Evolutionary conservation across 2,888 invertebrate species (phyloP), one percentile per base, ranked within the genome.

Genomic region (Barypeithes pellucidus): DNA sequence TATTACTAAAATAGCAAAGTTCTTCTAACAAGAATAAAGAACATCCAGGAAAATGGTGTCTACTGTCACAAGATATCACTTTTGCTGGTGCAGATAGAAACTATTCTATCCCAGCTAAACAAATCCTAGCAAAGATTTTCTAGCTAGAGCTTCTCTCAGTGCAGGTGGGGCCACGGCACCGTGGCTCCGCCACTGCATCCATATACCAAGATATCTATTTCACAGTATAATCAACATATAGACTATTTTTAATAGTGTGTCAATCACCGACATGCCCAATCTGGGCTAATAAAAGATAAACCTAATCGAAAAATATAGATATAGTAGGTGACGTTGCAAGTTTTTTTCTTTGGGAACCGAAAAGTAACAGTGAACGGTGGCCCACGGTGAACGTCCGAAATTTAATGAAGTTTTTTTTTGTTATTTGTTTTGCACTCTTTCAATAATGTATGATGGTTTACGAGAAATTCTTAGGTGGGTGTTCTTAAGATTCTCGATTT

Each of bases 301-400:
- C 54, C 73, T 73, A 73, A 73, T 73, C 73, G 73, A 73, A 63
- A 73, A 70, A 73, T 73, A 61, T 67, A 73, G 73, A 69, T 69
- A 70, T 70, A 70, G 60, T 22, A 60, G 65, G 54, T 73, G 73
- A 73, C 73, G 45, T 33, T 50, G 73, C 73, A 70, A 14, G 29
- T 73, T 73, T 69, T n/a, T 68, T 60, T 67, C 36, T 43, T 52
- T 66, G 69, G 69, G 70, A 70, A 68, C 67, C 39, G 59, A 70
- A 72, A 65, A 61, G 72, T 61, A 62, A 61, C 66, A 68, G 73
- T 60, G 73, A 65, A 52, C 66, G 24, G 72, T 36, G 47, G 72
- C 60, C 52, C 39, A 71, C 65, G 45, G 72, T 47, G 67, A 73
- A 59, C 62, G 68, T 57, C 63, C 39, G 41, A 39, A 52, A 45